These are phyloP conservation scores for Coendou prehensilis DNA, from an alignment of 2,797 vertebrate species.

Conservation along the genomic window DNA sequence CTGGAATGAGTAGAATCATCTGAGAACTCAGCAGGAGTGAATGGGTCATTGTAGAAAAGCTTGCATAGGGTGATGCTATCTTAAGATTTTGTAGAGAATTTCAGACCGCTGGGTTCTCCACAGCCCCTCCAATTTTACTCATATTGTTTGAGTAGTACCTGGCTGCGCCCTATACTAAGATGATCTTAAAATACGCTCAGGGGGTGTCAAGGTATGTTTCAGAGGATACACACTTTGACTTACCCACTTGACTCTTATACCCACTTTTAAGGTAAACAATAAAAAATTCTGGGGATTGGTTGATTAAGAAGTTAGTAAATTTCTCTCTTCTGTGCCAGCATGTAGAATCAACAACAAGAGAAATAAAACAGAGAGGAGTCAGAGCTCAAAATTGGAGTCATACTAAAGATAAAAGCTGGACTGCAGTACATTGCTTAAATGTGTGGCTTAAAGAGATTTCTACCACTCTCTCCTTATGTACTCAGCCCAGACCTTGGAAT, in stretches of 20 bases:
- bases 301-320: background rate
- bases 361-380: background rate
- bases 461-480: background rate
- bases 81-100: background rate
- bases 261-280: background rate
- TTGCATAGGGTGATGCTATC: background rate
- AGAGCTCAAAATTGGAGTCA: background rate
- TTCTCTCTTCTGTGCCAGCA: background rate
- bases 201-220: accelerated
- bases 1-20: background rate
- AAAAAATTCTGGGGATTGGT: background rate
- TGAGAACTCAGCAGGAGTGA: background rate
- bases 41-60: background rate
- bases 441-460: background rate
- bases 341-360: background rate
- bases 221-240: background rate
- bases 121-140: background rate
- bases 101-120: background rate
- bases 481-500: background rate
- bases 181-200: background rate
- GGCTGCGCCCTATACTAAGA: background rate
- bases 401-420: background rate
- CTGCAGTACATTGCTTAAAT: background rate
- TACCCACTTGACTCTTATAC: background rate
- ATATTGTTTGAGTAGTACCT: background rate